Evolutionary conservation across 2,113 vertebrate genomes (phyloP).

Genomic region (Cynopterus brachyotis): DNA sequence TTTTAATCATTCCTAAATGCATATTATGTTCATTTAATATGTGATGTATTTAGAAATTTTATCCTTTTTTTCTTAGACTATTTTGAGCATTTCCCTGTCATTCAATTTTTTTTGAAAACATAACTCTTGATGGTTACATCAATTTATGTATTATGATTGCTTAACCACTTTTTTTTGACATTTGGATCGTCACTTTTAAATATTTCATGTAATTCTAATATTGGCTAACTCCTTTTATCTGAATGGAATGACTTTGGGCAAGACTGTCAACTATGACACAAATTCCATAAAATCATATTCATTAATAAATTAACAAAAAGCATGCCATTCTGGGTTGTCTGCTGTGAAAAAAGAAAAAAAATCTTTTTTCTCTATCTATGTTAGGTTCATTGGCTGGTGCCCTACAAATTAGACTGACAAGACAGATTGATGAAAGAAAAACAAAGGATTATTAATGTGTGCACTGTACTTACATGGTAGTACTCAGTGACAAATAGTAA

Average conservation of each 20-base stretch:
- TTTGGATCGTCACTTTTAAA: not conserved
- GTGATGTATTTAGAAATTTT: not conserved
- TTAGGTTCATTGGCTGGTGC: not conserved
- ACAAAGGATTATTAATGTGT: not conserved
- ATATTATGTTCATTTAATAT: not conserved
- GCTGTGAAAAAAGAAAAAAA: not conserved
- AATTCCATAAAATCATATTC: not conserved
- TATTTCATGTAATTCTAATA: not conserved
- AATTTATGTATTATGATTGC: not conserved
- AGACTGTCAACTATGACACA: not conserved
- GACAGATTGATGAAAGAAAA: not conserved
- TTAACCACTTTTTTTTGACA: not conserved
- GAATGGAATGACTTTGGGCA: not conserved
- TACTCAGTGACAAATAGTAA: not conserved
- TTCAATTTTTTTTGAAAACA: slow-evolving; percentile 12
- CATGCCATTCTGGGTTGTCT: not conserved
- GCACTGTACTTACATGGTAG: not conserved
- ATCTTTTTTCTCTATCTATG: not conserved
- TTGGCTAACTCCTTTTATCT: not conserved
- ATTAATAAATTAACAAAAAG: not conserved
- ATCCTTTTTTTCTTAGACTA: not conserved
- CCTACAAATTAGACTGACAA: not conserved
- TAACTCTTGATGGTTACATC: not conserved
- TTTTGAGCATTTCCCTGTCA: not conserved
- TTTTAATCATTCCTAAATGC: not conserved